These are phyloP conservation scores for Archilochus colubris DNA, from an alignment of 2,113 vertebrate genomes.

Conservation along the genomic window DNA sequence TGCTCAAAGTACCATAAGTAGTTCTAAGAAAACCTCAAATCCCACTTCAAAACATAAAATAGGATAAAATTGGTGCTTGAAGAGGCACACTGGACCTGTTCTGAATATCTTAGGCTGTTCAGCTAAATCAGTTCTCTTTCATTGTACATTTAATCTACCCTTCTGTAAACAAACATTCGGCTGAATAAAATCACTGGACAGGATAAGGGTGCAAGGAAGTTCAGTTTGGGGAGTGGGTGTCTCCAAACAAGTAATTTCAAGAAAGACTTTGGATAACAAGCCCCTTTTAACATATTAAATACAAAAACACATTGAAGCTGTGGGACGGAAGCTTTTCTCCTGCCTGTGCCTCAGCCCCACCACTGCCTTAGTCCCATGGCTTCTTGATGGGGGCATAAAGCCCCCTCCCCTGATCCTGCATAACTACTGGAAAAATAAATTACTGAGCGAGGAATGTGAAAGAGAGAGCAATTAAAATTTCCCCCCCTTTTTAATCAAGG, in stretches of 20 bases:
- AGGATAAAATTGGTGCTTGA: not conserved
- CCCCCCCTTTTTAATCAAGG: conserved; percentile 46
- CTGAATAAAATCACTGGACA: not conserved
- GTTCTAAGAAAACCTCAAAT: conserved; percentile 41
- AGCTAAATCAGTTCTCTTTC: not conserved
- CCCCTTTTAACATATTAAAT: not conserved
- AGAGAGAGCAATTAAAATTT: conserved; percentile 64
- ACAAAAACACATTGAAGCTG: not conserved
- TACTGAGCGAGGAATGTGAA: conserved; percentile 18
- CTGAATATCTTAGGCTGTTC: not conserved
- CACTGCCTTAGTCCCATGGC: not conserved
- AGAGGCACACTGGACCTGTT: not conserved
- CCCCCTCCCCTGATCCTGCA: not conserved
- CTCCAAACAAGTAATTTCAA: not conserved
- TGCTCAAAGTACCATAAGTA: not conserved
- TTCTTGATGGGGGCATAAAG: not conserved
- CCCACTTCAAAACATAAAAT: conserved; percentile 10
- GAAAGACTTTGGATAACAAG: not conserved
- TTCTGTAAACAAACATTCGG: not conserved
- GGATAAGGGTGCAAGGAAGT: not conserved
- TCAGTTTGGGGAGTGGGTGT: not conserved
- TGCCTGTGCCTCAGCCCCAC: not conserved
- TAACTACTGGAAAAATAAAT: conserved; percentile 66
- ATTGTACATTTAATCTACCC: not conserved
- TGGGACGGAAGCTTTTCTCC: not conserved